Percentiles rank a stretch among this genome's conserved stretches.
Conservation (phyloP, 2,113 vertebrate genomes). For the Circaetus gallicus region DNA sequence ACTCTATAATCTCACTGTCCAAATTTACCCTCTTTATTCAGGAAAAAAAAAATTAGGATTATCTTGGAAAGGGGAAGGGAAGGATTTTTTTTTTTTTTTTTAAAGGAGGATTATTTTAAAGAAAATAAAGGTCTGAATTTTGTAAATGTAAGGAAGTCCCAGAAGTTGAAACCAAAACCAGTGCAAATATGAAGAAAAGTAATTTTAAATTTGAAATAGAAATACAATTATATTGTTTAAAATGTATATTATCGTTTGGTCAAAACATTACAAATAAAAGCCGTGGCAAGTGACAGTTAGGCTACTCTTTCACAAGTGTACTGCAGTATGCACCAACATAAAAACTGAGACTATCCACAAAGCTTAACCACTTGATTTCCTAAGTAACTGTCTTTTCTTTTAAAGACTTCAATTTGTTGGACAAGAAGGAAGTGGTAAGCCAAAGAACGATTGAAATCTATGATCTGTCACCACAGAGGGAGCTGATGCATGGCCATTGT, state of each 20-base stretch:
- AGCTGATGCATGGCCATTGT: neutral
- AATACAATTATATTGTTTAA: neutral
- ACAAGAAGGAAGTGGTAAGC: slow-evolving; percentile 73
- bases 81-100: neutral
- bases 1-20: neutral
- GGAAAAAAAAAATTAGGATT: neutral
- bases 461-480: slow-evolving; percentile 19
- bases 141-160: neutral
- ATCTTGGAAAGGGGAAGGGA: neutral
- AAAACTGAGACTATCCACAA: slow-evolving; percentile 32
- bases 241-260: neutral
- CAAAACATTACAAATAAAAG: neutral
- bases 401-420: slow-evolving; percentile 50
- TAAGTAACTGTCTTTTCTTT: slow-evolving; percentile 71
- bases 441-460: slow-evolving; percentile 51
- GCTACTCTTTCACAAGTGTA: slow-evolving; percentile 48
- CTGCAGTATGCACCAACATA: neutral
- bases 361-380: slow-evolving; percentile 72
- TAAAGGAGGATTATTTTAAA: neutral
- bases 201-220: neutral
- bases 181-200: neutral
- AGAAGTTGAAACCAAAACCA: neutral
- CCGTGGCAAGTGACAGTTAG: neutral
- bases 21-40: neutral
- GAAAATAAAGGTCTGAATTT: neutral